A percentile compares a stretch with the other conserved stretches of the same genome.
phyloP scores from a whole-genome alignment of 2,113 vertebrate species.

The Rhombomys opimus region DNA sequence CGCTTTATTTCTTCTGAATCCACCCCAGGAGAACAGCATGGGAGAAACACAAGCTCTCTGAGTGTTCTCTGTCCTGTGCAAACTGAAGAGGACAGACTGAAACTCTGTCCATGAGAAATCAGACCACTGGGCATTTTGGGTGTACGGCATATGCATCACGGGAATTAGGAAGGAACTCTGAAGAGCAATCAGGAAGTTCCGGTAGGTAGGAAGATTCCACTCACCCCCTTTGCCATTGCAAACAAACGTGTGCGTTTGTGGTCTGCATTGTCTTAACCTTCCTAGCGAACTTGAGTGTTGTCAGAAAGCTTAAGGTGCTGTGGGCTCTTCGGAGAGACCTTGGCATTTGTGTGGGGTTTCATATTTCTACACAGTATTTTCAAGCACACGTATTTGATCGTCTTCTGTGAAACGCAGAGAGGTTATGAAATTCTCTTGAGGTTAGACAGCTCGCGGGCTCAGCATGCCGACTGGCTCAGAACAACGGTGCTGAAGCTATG shows the following conservation, averaged over 20 bases:
- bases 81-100: background rate
- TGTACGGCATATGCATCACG: background rate
- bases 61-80: background rate
- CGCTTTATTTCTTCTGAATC: background rate
- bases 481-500: background rate
- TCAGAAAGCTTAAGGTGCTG: background rate
- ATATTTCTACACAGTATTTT: background rate
- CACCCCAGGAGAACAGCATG: background rate
- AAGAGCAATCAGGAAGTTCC: slow-evolving; percentile 15
- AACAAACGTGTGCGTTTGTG: background rate
- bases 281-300: background rate
- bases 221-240: background rate
- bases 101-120: background rate
- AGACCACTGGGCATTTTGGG: slow-evolving; percentile 1
- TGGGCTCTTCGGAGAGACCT: background rate
- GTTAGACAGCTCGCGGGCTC: background rate
- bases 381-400: background rate
- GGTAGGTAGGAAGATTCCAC: background rate
- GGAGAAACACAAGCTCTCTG: background rate
- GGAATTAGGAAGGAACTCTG: background rate
- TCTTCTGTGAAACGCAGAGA: background rate
- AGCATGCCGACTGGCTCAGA: background rate
- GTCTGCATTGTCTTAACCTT: slow-evolving; percentile 5
- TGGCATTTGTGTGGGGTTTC: background rate
- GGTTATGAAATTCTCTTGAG: background rate